phyloP scores from a whole-genome alignment of 2,113 vertebrate species.

The Chionis minor region DNA sequence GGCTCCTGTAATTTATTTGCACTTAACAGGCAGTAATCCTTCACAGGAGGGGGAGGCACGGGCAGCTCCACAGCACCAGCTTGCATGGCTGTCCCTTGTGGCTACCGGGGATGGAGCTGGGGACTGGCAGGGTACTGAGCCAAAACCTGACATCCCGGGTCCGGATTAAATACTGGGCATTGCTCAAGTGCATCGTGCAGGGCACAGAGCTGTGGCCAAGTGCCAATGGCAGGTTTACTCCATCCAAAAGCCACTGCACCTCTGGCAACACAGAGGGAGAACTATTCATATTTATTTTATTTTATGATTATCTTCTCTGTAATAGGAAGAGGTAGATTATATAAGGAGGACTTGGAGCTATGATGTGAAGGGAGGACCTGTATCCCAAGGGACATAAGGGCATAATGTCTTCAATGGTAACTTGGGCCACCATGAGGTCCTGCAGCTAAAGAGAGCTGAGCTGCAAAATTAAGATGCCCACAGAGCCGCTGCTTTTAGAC shows the following conservation, averaged over 20 bases:
- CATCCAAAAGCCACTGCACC: background rate
- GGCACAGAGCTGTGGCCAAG: background rate
- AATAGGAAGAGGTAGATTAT: background rate
- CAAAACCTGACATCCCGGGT: accelerated
- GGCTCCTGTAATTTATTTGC: background rate
- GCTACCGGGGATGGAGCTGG: background rate
- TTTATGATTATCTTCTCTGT: background rate
- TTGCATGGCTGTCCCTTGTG: background rate
- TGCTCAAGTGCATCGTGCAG: background rate
- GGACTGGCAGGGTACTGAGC: background rate
- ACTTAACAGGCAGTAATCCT: background rate
- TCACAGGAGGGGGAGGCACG: accelerated
- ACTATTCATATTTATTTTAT: background rate
- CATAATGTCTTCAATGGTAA: background rate
- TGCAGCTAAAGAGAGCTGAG: background rate
- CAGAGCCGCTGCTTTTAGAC: background rate
- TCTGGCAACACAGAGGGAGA: background rate
- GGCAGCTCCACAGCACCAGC: background rate
- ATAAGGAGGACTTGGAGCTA: background rate
- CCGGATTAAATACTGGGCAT: background rate
- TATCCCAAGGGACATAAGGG: background rate
- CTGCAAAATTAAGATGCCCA: background rate
- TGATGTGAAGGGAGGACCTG: background rate
- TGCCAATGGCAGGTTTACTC: background rate
- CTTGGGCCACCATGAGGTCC: background rate